These are phyloP conservation scores for Molorchus minor DNA, from an alignment of 2,888 invertebrate species.

Conservation along the genomic window DNA sequence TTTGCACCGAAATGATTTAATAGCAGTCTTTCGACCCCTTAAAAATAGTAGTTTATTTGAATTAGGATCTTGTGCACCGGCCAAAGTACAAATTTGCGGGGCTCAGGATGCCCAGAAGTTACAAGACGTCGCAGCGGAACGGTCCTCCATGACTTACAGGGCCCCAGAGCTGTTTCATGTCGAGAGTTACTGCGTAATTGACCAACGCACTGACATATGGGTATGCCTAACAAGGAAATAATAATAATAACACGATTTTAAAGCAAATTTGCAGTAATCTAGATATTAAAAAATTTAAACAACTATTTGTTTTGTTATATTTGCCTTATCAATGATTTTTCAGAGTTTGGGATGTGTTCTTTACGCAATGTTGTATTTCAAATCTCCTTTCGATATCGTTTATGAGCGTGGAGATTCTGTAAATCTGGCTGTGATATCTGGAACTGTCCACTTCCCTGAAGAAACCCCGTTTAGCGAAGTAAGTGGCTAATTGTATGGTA, in stretches of 20 bases:
- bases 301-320: background rate
- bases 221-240: conserved; percentile 59
- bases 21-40: background rate
- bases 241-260: background rate
- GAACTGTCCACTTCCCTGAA: conserved; percentile 76
- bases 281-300: background rate
- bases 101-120: conserved; percentile 74
- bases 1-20: background rate
- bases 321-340: conserved; percentile 44
- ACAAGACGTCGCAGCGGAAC: conserved; percentile 83
- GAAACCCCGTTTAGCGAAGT: conserved; percentile 72
- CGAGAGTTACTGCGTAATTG: conserved; percentile 80
- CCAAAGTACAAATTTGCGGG: conserved; percentile 72
- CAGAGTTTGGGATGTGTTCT: conserved; percentile 86
- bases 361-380: conserved; percentile 85
- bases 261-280: background rate
- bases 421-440: conserved; percentile 83
- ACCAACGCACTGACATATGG: conserved; percentile 89
- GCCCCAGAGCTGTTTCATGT: conserved; percentile 90
- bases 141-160: conserved; percentile 87
- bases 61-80: conserved; percentile 72
- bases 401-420: conserved; percentile 89
- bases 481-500: conserved; percentile 34
- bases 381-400: conserved; percentile 85
- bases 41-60: background rate